Base-by-base conservation (phyloP, 1,140 invertebrate species). In the Drosophila cardini region DNA sequence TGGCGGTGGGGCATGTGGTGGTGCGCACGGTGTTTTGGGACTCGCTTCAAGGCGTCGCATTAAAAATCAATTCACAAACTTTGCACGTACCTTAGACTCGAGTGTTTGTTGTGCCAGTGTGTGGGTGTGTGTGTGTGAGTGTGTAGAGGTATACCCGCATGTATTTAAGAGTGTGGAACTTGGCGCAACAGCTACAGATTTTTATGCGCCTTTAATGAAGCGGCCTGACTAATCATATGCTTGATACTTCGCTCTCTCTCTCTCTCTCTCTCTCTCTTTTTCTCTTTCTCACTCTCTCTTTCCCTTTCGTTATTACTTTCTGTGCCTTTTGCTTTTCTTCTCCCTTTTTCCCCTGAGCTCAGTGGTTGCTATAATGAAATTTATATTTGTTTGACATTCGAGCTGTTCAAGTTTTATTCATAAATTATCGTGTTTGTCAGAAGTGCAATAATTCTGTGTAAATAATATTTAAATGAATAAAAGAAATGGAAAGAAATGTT, bases 41-140 rank as follows among this genome's bases (percentile, higher is more conserved):
- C 46, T 38, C 67, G 67, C 57, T 62, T 76, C 58, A 71, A 61
- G 72, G 60, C 72, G 65, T 63, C 83, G 68, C 83, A 87, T 87
- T 89, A 87, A 87, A 89, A 87, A 87, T 87, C 83, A 87, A 83
- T 87, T 87, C 79, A 72, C 76, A 56, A 73, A 85, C 82, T 85
- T 85, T 72, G 82, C 82, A 85, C 78, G 81, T 85, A 75, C 58
- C 65, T 63, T 40, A 64, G 13, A 34, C 18, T 64, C 62, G 67
- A 74, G 65, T 74, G 58, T 42, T 21, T 52, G 36, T 42, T 38
- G n/a, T 16, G 43, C 11, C n/a, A 3, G n/a, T 34, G 45, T 60
- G 15, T 69, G 65, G 30, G 50, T 48, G 40, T 13, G 13, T 61
- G 71, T 53, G 40, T 53, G 48, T 52, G 18, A 10, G 4, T 43